A percentile compares a stretch with the other conserved stretches of the same genome.
Evolutionary conservation across 2,888 invertebrate species (phyloP).

Genomic region (Euzophera pinguis): DNA sequence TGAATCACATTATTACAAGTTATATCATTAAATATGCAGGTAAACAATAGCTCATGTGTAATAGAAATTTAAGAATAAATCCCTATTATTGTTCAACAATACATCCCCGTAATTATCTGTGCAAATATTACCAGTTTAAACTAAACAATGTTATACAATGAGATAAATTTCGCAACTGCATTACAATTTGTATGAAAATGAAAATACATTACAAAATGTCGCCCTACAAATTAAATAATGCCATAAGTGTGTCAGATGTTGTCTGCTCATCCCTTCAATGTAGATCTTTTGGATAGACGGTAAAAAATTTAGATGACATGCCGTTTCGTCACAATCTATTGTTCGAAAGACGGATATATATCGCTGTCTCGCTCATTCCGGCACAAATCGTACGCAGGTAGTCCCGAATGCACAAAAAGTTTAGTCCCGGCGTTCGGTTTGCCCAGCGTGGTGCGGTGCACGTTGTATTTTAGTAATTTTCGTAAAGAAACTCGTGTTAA

Average conservation of each 20-base stretch:
- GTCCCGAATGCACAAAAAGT: not conserved
- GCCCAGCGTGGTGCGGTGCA: not conserved
- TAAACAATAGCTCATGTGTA: no score
- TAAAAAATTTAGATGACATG: slow-evolving; percentile 10
- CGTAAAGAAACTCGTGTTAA: not conserved
- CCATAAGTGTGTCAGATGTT: slow-evolving; percentile 9
- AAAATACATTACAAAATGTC: not conserved
- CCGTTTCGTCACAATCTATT: slow-evolving; percentile 10
- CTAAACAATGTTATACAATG: slow-evolving; percentile 1
- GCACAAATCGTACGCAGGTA: slow-evolving; percentile 12
- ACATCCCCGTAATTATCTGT: not conserved
- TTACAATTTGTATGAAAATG: not conserved
- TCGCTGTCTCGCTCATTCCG: slow-evolving; percentile 3
- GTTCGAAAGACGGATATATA: slow-evolving; percentile 7
- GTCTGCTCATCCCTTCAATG: slow-evolving; percentile 5
- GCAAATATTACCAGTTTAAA: not conserved
- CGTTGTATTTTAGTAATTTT: not conserved
- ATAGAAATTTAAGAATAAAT: no score
- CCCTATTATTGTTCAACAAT: not conserved
- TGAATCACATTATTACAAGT: no score
- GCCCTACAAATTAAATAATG: slow-evolving; percentile 9
- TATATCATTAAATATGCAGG: no score
- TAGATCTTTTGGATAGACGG: slow-evolving; percentile 8
- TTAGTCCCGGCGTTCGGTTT: not conserved
- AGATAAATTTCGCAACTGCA: slow-evolving; percentile 4